Base-by-base conservation (phyloP, 2,888 invertebrate genomes). In the Dendrolimus houi region DNA sequence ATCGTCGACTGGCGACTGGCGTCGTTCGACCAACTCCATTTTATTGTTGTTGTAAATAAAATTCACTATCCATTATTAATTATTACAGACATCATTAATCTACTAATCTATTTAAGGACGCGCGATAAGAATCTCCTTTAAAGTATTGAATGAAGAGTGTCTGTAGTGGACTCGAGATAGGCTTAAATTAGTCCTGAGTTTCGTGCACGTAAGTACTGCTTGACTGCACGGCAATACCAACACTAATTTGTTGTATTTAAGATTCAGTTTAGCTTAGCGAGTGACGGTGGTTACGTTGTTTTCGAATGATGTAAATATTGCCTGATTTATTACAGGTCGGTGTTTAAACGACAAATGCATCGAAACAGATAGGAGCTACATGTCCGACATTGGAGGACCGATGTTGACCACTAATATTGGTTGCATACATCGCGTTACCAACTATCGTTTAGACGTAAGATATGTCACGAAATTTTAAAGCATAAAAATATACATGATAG, bases 311-410 rank as follows among this genome's bases (percentile, higher is more conserved):
- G 59, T 57, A 64, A 59, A 64, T 62, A 60, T 71, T 77, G 81
- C 80, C 87, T 89, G 89, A 90, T 90, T 90, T 90, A 90, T 90
- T 90, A 87, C 85, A 86, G 88, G 87, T 89, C 87, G 89, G 87
- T 89, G 88, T 88, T 86, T 89, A 90, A 89, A 89, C 88, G 89
- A 90, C 89, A 89, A 90, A 90, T 90, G 89, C 89, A 90, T 89
- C 86, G 88, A 83, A 88, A 88, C 87, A 87, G 89, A 90, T 90
- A 89, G 87, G 85, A 87, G 87, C 87, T 86, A 90, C 88, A 89
- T 88, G 88, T 89, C 81, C 78, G 83, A 88, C 88, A 89, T 86
- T 80, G 84, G 86, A 85, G 86, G 86, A 87, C 85, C 87, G 81
- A 85, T 88, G 87, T 87, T 83, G 85, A 79, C 83, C 83, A 79